Conservation (phyloP, 2,113 vertebrate genomes). For the Protobothrops mucrosquamatus region DNA sequence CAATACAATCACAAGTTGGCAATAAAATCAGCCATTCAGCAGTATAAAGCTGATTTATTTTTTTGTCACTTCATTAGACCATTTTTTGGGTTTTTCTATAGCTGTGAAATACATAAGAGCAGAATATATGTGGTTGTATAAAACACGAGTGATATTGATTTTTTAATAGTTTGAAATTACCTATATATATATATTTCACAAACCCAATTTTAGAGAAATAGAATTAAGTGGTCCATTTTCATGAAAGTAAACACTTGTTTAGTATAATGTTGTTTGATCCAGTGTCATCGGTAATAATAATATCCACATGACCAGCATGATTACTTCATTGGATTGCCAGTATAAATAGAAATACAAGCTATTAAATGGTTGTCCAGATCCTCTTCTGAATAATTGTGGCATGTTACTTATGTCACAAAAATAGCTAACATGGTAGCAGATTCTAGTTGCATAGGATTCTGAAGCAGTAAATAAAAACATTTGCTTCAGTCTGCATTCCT, state of each 20-base stretch:
- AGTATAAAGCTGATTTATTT: constrained; percentile 3
- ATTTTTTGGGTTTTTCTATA: not conserved
- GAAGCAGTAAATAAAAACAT: not conserved
- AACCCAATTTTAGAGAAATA: not conserved
- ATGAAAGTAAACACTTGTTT: not conserved
- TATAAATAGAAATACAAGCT: not conserved
- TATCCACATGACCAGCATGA: not conserved
- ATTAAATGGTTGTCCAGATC: not conserved
- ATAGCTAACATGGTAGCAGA: not conserved
- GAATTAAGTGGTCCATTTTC: not conserved
- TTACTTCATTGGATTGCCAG: not conserved
- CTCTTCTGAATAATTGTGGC: not conserved
- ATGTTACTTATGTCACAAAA: not conserved
- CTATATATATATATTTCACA: not conserved
- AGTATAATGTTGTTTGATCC: not conserved
- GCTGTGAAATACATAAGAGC: not conserved
- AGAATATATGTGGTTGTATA: not conserved
- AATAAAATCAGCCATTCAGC: constrained; percentile 1
- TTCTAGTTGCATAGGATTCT: not conserved
- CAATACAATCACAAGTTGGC: not conserved
- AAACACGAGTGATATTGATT: not conserved
- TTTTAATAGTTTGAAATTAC: not conserved
- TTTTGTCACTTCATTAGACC: not conserved
- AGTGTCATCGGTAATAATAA: not conserved
- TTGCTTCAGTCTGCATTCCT: constrained; percentile 9